These are phyloP conservation scores for Epizoanthus stellaris DNA, from an alignment of 92 coral and sea anemone species.

Conservation along the genomic window DNA sequence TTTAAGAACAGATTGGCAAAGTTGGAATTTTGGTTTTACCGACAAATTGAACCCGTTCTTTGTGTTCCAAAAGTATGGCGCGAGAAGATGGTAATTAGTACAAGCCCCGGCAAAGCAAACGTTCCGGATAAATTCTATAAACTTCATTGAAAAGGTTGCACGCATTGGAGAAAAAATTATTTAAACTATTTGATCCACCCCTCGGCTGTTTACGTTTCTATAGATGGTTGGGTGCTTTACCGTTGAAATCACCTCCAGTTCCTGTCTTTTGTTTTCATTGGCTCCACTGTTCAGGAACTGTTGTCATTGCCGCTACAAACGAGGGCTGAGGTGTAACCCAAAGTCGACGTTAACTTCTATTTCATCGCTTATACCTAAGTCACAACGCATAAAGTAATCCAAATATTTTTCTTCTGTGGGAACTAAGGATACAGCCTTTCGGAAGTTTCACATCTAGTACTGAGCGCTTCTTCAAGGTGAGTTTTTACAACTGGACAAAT, in stretches of 20 bases:
- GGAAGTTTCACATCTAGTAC: not conserved
- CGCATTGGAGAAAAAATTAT: conserved; percentile 25
- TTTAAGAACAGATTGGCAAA: not conserved
- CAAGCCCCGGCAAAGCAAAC: conserved; percentile 36
- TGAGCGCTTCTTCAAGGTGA: not conserved
- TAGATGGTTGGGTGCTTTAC: conserved; percentile 26
- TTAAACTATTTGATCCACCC: conserved; percentile 43
- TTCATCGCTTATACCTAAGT: not conserved
- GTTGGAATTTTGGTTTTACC: not conserved
- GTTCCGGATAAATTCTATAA: conserved; percentile 39
- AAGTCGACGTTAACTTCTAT: not conserved
- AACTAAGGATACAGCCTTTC: not conserved
- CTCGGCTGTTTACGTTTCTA: conserved; percentile 45
- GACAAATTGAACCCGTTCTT: not conserved
- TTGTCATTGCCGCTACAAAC: conserved; percentile 5
- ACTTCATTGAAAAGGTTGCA: conserved; percentile 29
- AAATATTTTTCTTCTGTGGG: not conserved
- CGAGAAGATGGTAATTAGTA: conserved; percentile 8
- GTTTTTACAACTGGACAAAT: not conserved
- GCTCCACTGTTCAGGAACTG: not conserved
- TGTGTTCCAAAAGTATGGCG: not conserved
- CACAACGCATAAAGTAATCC: not conserved
- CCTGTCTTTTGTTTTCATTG: conserved; percentile 34
- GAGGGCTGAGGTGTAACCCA: conserved; percentile 12
- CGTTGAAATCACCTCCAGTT: conserved; percentile 29